Evolutionary conservation across 2,113 vertebrate genomes (phyloP), one percentile per base, ranked within the genome.

Genomic region (Pluvialis apricaria): DNA sequence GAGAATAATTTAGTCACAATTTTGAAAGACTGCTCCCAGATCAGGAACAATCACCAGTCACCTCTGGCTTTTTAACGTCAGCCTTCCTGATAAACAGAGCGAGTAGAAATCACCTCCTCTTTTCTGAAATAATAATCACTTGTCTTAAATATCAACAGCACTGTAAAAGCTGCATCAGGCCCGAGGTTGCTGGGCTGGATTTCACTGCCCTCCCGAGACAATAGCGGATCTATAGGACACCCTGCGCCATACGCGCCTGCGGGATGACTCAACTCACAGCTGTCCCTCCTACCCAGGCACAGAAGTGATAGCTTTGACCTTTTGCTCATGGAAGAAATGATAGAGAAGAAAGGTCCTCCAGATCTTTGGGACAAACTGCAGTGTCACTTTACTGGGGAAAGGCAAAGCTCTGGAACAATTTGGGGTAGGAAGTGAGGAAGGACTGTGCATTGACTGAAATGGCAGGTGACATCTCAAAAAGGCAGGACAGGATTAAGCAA

Each of bases 241-340:
- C 36, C 70, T 40, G 38, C 0, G 3, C 51, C 29, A 2, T 70
- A 92, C 31, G 6, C 8, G 32, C 80, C 58, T 64, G 58, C 3
- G 14, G 83, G 70, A 90, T 90, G 77, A 97, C 47, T 89, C 92
- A 76, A 15, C 49, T 71, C 88, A 68, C 78, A 93, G 57, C 86
- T 66, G 91, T 83, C 60, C 89, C 88, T 95, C 92, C 91, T 57
- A 88, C 87, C 65, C 78, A 75, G 94, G 10, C 77, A 31, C 66
- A 72, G 19, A 62, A 95, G 40, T 73, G 82, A 91, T 86, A 89
- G 66, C 86, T 95, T 94, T 96, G 95, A 94, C 96, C 80, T 96
- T 94, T 94, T 73, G 90, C 70, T 82, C 64, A 51, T 95, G 94
- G 94, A 97, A 95, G 92, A 96, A 96, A 95, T 92, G 75, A 96